phyloP scores from a whole-genome alignment of 2,888 invertebrate genomes.

The Nycteola revayana region DNA sequence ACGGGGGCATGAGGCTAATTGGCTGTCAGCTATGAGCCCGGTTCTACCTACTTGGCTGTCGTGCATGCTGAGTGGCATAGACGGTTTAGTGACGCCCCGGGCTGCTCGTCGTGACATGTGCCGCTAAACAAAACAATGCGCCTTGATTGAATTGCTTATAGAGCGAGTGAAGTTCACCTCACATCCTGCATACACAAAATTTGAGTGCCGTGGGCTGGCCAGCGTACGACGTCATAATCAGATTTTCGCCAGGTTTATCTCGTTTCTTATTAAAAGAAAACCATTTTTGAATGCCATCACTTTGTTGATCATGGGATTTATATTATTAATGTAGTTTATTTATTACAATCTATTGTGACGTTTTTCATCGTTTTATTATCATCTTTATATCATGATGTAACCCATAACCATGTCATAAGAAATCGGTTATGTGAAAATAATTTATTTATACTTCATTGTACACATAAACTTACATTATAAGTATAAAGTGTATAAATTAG shows the following conservation, averaged over 20 bases:
- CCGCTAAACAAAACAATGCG: slow-evolving; percentile 53
- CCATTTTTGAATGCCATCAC: too few relatives aligned
- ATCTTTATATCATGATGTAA: too few relatives aligned
- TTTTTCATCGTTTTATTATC: too few relatives aligned
- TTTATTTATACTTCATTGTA: too few relatives aligned
- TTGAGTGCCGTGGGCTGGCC: slow-evolving; percentile 3
- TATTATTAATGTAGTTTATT: too few relatives aligned
- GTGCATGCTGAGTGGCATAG: slow-evolving; percentile 45
- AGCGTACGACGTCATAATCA: slow-evolving; percentile 14
- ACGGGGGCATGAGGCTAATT: slow-evolving; percentile 67
- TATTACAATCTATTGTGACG: too few relatives aligned
- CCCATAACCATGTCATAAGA: too few relatives aligned
- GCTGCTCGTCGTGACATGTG: slow-evolving; percentile 45
- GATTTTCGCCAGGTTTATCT: slow-evolving; percentile 17
- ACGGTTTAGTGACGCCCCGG: slow-evolving; percentile 41
- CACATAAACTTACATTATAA: too few relatives aligned
- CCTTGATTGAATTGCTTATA: slow-evolving; percentile 43
- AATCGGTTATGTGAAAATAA: too few relatives aligned
- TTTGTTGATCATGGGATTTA: too few relatives aligned
- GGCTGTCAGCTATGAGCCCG: slow-evolving; percentile 75
- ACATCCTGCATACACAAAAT: slow-evolving; percentile 6
- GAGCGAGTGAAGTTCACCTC: slow-evolving; percentile 19
- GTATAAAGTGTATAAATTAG: too few relatives aligned
- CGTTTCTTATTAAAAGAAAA: too few relatives aligned
- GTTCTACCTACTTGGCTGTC: slow-evolving; percentile 45